These are phyloP conservation scores for Tetramorium bicarinatum DNA, from an alignment of 2,888 invertebrate genomes.

Conservation along the genomic window DNA sequence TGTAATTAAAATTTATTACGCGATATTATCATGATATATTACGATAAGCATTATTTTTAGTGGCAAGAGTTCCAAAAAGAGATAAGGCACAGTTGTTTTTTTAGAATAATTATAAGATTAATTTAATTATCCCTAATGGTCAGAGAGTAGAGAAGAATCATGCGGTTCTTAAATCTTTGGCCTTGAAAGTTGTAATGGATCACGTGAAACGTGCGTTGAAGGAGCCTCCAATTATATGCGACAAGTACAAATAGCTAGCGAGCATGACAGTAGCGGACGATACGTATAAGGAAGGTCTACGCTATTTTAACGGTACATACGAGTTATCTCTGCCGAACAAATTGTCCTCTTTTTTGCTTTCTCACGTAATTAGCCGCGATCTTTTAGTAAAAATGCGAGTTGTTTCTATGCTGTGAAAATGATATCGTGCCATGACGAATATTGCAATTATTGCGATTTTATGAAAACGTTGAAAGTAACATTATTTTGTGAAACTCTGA, in stretches of 20 bases:
- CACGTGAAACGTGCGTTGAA: neutral
- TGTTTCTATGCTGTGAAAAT: neutral
- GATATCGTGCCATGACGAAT: neutral
- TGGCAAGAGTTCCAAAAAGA: neutral
- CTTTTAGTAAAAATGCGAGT: slow-evolving; percentile 39
- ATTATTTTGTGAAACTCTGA: neutral
- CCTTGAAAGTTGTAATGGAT: slow-evolving; percentile 35
- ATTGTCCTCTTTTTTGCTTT: slow-evolving; percentile 52
- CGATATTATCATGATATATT: neutral
- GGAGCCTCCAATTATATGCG: slow-evolving; percentile 41
- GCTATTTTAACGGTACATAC: slow-evolving; percentile 57
- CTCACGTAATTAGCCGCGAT: slow-evolving; percentile 50
- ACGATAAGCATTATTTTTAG: neutral
- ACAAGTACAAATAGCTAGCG: slow-evolving; percentile 52
- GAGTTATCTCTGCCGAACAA: slow-evolving; percentile 32
- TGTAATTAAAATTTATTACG: slow-evolving; percentile 6
- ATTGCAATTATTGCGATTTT: neutral
- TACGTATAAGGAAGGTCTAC: slow-evolving; percentile 50
- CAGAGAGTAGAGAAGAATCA: neutral
- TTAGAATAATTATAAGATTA: neutral
- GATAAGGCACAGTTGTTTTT: neutral
- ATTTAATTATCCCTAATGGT: neutral
- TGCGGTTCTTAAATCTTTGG: slow-evolving; percentile 5
- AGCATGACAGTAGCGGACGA: slow-evolving; percentile 51
- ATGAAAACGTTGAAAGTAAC: slow-evolving; percentile 15